Evolutionary conservation across 2,797 vertebrate genomes (phyloP).

Genomic region (Acridotheres tristis): DNA sequence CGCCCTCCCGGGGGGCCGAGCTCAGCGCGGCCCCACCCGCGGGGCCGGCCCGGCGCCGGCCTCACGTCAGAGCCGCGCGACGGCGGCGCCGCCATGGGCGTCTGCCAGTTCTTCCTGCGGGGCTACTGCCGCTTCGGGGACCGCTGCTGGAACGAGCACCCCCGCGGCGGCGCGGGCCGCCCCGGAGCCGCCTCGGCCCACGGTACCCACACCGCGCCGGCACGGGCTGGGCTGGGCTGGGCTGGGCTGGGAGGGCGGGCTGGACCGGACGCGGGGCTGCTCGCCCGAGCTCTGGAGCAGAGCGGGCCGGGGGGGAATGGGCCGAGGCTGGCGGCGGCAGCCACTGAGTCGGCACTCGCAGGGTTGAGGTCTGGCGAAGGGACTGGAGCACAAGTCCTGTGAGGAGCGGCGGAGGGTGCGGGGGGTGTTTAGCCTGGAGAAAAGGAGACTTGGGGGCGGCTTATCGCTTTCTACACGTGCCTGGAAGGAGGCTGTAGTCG

Average conservation of each 20-base stretch:
- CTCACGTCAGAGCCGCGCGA: neutral
- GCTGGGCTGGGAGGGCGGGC: no score
- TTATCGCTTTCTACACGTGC: accelerated
- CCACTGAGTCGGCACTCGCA: accelerated
- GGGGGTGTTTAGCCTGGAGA: neutral
- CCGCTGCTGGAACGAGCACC: constrained; percentile 92
- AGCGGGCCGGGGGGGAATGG: neutral
- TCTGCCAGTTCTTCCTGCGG: neutral
- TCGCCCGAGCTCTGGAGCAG: neutral
- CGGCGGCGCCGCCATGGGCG: neutral
- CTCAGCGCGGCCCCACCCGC: no score
- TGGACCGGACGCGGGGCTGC: no score
- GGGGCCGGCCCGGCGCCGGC: neutral
- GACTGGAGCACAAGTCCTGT: neutral
- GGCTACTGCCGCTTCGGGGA: constrained; percentile 86
- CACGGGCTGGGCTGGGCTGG: no score
- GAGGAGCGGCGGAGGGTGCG: neutral
- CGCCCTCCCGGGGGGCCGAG: no score
- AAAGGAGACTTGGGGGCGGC: neutral
- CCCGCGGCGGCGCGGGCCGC: constrained; percentile 53
- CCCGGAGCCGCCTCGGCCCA: neutral
- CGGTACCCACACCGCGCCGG: neutral
- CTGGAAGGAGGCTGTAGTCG: no score
- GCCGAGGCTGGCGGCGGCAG: neutral
- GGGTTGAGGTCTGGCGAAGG: neutral